Evolutionary conservation across 2,888 invertebrate species (phyloP).

Genomic region (Drosophila merina): DNA sequence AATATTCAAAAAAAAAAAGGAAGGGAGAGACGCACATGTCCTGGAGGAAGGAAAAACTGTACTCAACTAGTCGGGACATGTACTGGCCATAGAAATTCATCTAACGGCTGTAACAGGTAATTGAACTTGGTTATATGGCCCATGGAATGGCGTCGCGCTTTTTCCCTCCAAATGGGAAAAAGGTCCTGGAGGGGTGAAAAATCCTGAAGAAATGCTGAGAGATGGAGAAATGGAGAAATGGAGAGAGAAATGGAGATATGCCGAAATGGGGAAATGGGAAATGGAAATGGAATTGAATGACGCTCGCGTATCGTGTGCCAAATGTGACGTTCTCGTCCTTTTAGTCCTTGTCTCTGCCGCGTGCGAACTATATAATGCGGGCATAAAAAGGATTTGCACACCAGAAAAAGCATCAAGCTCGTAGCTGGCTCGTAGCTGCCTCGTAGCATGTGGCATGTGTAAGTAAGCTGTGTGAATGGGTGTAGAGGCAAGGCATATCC

Average conservation of each 20-base stretch:
- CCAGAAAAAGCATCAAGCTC: not conserved
- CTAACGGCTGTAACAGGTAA: constrained; percentile 84
- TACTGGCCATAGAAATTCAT: constrained; percentile 83
- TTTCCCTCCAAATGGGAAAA: constrained; percentile 40
- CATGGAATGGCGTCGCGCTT: constrained; percentile 61
- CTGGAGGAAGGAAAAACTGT: constrained; percentile 28
- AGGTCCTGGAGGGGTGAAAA: constrained; percentile 1
- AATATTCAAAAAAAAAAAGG: constrained; percentile 71
- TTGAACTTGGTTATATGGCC: constrained; percentile 81
- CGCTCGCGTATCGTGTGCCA: constrained; percentile 55
- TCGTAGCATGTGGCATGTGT: constrained; percentile 1
- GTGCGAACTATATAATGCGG: constrained; percentile 78
- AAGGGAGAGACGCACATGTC: constrained; percentile 10
- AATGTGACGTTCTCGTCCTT: constrained; percentile 41
- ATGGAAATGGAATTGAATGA: constrained; percentile 77
- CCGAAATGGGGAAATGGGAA: constrained; percentile 25
- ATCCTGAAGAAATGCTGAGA: not conserved
- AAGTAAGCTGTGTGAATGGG: constrained; percentile 1
- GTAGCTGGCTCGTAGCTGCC: not conserved
- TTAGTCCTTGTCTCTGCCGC: constrained; percentile 44
- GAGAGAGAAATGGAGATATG: not conserved
- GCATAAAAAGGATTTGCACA: constrained; percentile 82
- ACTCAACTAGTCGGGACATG: constrained; percentile 78
- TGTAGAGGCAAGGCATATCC: not conserved
- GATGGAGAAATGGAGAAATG: constrained; percentile 19